Conservation (phyloP, 2,113 vertebrate species). For the Gymnorhina tibicen region DNA sequence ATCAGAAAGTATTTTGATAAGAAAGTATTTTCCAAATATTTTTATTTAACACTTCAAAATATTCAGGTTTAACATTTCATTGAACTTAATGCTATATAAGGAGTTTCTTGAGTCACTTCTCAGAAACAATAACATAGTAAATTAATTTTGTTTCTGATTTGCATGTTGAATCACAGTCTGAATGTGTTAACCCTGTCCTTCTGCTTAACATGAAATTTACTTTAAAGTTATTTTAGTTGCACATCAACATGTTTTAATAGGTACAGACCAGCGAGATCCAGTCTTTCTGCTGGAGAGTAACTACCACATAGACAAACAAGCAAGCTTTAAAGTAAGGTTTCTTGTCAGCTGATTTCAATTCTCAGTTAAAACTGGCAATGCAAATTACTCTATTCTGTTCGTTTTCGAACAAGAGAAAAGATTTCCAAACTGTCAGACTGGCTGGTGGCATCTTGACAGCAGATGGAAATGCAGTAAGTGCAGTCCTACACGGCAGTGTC, state of each 20-base stretch:
- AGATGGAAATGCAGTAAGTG: background rate
- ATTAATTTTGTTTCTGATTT: background rate
- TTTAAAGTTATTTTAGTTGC: background rate
- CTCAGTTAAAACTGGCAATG: background rate
- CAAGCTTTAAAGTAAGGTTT: background rate
- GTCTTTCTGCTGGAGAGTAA: background rate
- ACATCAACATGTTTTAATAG: background rate
- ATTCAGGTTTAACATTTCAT: background rate
- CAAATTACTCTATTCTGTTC: background rate
- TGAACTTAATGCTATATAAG: background rate
- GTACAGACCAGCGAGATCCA: background rate
- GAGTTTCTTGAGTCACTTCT: background rate
- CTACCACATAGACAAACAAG: background rate
- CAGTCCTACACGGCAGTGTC: background rate
- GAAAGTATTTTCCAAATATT: background rate
- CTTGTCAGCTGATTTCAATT: background rate
- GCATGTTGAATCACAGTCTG: background rate
- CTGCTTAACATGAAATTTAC: background rate
- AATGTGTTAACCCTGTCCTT: background rate
- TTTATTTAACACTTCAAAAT: background rate
- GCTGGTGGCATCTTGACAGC: slow-evolving; percentile 15
- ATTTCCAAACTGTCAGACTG: background rate
- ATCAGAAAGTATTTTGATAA: background rate
- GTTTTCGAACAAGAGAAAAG: background rate
- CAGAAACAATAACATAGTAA: background rate